Conservation (phyloP, 2,888 invertebrate genomes). For the Sialis fuliginosa region DNA sequence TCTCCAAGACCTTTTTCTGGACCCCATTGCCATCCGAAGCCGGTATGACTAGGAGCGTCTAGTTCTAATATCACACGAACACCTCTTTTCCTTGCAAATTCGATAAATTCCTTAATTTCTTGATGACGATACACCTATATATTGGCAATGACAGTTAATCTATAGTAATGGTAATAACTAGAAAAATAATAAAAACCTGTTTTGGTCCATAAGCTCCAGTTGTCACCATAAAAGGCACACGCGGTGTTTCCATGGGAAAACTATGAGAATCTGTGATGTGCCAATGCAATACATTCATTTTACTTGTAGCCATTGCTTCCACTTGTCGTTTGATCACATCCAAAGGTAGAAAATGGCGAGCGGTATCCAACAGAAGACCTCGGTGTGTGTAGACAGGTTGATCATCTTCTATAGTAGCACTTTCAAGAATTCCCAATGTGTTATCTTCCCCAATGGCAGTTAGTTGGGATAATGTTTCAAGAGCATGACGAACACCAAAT, state of each 20-base stretch:
- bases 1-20: constrained; percentile 36
- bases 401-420: constrained; percentile 60
- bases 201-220: not conserved
- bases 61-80: constrained; percentile 76
- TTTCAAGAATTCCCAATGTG: constrained; percentile 31
- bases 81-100: constrained; percentile 63
- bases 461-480: constrained; percentile 61
- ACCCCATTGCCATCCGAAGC: constrained; percentile 78
- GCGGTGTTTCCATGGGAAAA: constrained; percentile 67
- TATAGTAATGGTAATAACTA: not conserved
- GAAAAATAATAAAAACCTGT: not conserved
- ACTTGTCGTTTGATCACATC: constrained; percentile 48
- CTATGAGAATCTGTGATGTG: constrained; percentile 82
- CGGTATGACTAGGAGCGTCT: constrained; percentile 75
- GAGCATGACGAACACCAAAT: constrained; percentile 56
- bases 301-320: constrained; percentile 73
- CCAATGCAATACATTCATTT: constrained; percentile 90
- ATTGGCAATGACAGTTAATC: too few species aligned
- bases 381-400: constrained; percentile 67
- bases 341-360: constrained; percentile 71
- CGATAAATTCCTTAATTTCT: constrained; percentile 47
- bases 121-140: constrained; percentile 44
- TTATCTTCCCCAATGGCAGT: constrained; percentile 25
- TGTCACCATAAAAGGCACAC: constrained; percentile 48
- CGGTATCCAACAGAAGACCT: constrained; percentile 75